These are phyloP conservation scores for Ormyrus labotus DNA, from an alignment of 2,888 invertebrate genomes.

Conservation along the genomic window DNA sequence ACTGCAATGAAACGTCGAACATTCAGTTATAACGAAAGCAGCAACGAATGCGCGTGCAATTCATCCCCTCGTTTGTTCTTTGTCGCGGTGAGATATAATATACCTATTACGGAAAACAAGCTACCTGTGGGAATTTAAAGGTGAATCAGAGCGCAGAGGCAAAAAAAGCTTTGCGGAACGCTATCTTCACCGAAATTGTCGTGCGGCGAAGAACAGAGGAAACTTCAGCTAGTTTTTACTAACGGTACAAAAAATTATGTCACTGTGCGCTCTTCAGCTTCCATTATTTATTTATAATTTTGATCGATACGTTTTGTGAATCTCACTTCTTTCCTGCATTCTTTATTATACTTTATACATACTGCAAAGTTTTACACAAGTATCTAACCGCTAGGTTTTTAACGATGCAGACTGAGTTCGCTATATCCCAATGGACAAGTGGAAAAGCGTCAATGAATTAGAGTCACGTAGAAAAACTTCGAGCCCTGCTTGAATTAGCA, in stretches of 20 bases:
- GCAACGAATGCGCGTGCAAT: no score
- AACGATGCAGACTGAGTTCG: not conserved
- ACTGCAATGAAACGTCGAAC: no score
- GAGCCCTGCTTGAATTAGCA: constrained; percentile 65
- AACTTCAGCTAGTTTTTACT: no score
- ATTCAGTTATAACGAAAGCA: no score
- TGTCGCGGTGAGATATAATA: no score
- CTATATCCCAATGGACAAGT: constrained; percentile 57
- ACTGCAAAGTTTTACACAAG: not conserved
- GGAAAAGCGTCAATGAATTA: constrained; percentile 64
- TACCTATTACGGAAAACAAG: constrained; percentile 14
- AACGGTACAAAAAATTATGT: constrained; percentile 33
- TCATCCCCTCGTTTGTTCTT: no score
- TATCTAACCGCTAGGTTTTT: constrained; percentile 11
- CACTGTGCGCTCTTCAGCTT: not conserved
- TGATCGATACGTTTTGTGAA: no score
- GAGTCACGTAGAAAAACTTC: constrained; percentile 73
- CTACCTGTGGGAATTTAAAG: constrained; percentile 18
- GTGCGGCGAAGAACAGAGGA: no score
- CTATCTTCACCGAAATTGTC: no score
- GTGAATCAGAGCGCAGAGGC: constrained; percentile 8
- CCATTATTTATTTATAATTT: no score
- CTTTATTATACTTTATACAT: not conserved
- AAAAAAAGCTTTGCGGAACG: constrained; percentile 12
- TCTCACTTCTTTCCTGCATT: no score